Evolutionary conservation across 2,113 vertebrate genomes (phyloP).

Genomic region (Miniopterus natalensis): DNA sequence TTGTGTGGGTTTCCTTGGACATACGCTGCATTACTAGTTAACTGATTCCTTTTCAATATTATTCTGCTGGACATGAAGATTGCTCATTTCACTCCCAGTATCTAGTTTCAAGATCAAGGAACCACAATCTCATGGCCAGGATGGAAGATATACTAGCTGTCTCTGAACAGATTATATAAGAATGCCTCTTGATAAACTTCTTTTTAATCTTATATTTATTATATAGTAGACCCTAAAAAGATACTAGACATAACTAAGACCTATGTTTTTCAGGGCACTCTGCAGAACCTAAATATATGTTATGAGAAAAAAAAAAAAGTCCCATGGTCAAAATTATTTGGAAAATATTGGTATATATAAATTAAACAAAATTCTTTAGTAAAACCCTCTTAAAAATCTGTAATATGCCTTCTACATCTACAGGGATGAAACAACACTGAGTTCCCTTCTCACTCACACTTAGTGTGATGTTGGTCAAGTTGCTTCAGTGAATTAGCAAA

Average conservation of each 20-base stretch:
- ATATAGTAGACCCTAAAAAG: neutral
- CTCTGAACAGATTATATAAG: neutral
- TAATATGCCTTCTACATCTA: neutral
- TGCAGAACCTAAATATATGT: neutral
- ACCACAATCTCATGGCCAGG: neutral
- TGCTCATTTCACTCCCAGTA: conserved; percentile 1
- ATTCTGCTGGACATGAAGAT: neutral
- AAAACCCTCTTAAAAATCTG: neutral
- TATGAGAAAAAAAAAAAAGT: neutral
- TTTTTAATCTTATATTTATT: neutral
- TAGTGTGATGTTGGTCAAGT: neutral
- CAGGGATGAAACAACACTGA: neutral
- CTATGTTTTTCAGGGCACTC: neutral
- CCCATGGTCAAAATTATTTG: neutral
- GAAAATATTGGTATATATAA: conserved; percentile 8
- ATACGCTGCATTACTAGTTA: neutral
- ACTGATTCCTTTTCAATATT: neutral
- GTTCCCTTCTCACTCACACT: neutral
- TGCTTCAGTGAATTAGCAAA: neutral
- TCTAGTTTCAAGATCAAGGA: conserved; percentile 47
- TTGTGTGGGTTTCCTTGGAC: neutral
- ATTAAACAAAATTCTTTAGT: neutral
- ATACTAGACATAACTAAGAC: neutral
- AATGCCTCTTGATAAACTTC: neutral
- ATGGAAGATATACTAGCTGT: neutral